phyloP scores from a whole-genome alignment of 2,888 invertebrate genomes.

The Mythimna loreyi region DNA sequence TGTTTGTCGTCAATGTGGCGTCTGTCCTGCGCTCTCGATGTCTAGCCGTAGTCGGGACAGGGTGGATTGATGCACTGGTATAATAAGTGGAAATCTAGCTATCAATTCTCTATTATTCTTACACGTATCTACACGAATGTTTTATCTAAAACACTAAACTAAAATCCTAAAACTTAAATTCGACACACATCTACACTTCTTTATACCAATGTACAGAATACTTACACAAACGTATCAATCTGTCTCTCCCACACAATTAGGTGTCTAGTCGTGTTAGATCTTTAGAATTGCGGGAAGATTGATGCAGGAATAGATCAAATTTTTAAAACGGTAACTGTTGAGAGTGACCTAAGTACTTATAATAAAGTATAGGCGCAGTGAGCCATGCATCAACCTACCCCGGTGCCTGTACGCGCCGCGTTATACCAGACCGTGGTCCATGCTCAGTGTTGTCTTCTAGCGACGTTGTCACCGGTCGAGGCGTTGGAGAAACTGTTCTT shows the following conservation, averaged over 20 bases:
- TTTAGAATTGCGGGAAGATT: conserved; percentile 78
- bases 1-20: conserved; percentile 88
- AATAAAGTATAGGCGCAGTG: conserved; percentile 25
- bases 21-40: conserved; percentile 83
- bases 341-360: conserved; percentile 21
- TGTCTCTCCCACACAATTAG: conserved; percentile 73
- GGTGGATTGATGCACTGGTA: conserved; percentile 83
- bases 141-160: conserved; percentile 44
- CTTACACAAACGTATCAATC: conserved; percentile 78
- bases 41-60: conserved; percentile 80
- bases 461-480: conserved; percentile 96
- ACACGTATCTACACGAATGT: conserved; percentile 52
- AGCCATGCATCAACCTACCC: conserved; percentile 80
- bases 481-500: conserved; percentile 99
- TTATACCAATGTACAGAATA: conserved; percentile 65
- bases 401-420: conserved; percentile 66
- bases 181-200: conserved; percentile 56
- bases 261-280: conserved; percentile 78
- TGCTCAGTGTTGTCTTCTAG: conserved; percentile 91
- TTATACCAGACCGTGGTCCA: conserved; percentile 82
- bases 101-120: conserved; percentile 24
- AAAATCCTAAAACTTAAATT: conserved; percentile 11
- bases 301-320: conserved; percentile 66
- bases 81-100: conserved; percentile 53
- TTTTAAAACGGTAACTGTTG: not conserved